Evolutionary conservation across 2,113 vertebrate species (phyloP).

Genomic region (Propithecus coquereli): DNA sequence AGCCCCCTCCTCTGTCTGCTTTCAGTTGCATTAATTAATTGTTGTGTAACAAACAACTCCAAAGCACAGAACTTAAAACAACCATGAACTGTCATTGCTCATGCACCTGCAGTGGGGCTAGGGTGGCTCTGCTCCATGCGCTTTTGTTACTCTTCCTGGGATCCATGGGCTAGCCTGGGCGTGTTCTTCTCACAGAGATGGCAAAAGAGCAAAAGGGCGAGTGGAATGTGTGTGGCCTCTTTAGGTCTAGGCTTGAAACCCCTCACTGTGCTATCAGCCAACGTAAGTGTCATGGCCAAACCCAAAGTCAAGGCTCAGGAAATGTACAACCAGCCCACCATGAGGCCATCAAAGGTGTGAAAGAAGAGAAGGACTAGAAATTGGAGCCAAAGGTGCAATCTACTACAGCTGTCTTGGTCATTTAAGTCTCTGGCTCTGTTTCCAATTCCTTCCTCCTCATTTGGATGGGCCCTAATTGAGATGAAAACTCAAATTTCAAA

Average conservation of each 20-base stretch:
- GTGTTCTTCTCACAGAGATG: background rate
- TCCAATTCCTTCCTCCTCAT: slow-evolving; percentile 21
- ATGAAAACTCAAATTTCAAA: background rate
- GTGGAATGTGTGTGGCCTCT: background rate
- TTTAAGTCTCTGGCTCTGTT: background rate
- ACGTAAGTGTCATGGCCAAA: background rate
- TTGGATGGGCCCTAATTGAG: background rate
- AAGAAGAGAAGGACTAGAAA: no score
- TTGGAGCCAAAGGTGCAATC: background rate
- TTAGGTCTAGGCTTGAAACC: background rate
- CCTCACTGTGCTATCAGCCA: background rate
- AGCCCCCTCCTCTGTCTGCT: background rate
- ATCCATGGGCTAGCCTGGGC: background rate
- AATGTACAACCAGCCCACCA: background rate
- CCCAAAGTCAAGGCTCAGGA: background rate
- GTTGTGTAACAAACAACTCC: background rate
- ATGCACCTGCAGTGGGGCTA: background rate
- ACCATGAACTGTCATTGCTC: background rate
- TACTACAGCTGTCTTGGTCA: rapidly evolving
- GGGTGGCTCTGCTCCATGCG: background rate
- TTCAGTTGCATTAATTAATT: background rate
- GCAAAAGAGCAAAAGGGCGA: background rate
- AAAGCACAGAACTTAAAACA: background rate
- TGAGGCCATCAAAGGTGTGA: background rate
- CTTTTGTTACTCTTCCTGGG: background rate